A percentile compares a stretch with the other conserved stretches of the same genome.
phyloP scores from a whole-genome alignment of 2,888 invertebrate species.

The Schizotus pectinicornis region DNA sequence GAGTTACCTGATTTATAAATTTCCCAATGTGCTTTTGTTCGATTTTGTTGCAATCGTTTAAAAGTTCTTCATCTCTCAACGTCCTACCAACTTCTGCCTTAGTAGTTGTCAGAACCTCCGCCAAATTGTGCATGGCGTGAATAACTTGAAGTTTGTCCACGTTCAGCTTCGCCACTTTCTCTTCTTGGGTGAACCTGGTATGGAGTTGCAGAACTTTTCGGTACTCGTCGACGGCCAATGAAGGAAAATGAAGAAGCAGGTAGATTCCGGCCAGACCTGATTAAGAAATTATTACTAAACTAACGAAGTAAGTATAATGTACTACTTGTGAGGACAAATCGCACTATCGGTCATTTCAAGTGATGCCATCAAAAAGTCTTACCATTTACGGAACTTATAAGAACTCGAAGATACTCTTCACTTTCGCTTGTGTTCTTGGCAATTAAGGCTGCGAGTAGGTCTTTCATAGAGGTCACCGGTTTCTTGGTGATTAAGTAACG shows the following conservation, averaged over 20 bases:
- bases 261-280: constrained; percentile 68
- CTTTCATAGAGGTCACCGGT: constrained; percentile 66
- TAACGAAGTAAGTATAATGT: neutral
- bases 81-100: constrained; percentile 57
- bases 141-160: constrained; percentile 72
- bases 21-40: constrained; percentile 66
- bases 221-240: constrained; percentile 66
- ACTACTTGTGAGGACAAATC: too few species aligned
- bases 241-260: constrained; percentile 62
- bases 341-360: too few species aligned
- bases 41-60: constrained; percentile 60
- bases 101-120: constrained; percentile 59
- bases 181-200: constrained; percentile 51
- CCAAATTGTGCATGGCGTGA: constrained; percentile 72
- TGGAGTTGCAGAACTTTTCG: constrained; percentile 64
- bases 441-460: constrained; percentile 70
- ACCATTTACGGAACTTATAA: constrained; percentile 72
- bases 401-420: constrained; percentile 67
- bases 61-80: constrained; percentile 60
- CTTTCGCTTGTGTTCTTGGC: constrained; percentile 65
- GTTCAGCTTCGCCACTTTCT: constrained; percentile 56
- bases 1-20: constrained; percentile 45
- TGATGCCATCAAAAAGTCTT: too few species aligned
- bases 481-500: constrained; percentile 62
- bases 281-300: neutral